Evolutionary conservation across 2,113 vertebrate species (phyloP).

Genomic region (Aix galericulata): DNA sequence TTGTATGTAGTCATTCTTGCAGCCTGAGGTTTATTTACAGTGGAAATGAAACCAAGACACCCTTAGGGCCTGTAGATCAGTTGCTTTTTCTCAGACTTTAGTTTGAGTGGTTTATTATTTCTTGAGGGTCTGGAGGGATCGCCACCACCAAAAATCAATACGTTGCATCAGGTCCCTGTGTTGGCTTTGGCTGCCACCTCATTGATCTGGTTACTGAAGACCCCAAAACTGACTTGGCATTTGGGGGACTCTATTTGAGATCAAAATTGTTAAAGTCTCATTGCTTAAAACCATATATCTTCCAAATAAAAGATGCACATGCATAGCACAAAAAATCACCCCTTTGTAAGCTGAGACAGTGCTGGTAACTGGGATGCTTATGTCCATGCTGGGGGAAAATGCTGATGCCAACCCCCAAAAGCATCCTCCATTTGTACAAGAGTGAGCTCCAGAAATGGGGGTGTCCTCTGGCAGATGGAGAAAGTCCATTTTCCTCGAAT

Average conservation of each 20-base stretch:
- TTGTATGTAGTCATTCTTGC: slow-evolving; percentile 63
- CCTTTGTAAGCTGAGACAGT: not conserved
- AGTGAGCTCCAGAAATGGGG: not conserved
- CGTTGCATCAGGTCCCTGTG: slow-evolving; percentile 3
- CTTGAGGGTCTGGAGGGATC: slow-evolving; percentile 59
- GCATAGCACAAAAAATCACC: not conserved
- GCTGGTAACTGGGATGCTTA: not conserved
- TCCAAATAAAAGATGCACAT: not conserved
- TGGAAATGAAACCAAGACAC: slow-evolving; percentile 72
- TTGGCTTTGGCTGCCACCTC: slow-evolving; percentile 59
- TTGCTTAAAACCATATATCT: not conserved
- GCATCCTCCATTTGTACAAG: not conserved
- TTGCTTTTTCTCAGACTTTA: slow-evolving; percentile 65
- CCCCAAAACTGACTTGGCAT: not conserved
- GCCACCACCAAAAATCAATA: slow-evolving; percentile 62
- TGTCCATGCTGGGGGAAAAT: not conserved
- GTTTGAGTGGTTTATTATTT: slow-evolving; percentile 70
- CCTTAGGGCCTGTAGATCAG: slow-evolving; percentile 54
- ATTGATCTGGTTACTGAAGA: slow-evolving; percentile 13
- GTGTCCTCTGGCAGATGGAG: not conserved
- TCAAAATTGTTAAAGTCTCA: not conserved
- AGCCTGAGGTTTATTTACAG: slow-evolving; percentile 75
- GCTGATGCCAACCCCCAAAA: not conserved
- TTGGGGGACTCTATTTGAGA: not conserved
- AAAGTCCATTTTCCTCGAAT: not conserved